A percentile compares a stretch with the other conserved stretches of the same genome.
Conservation (phyloP, 2,888 invertebrate species). For the Phyto melanocephala region DNA sequence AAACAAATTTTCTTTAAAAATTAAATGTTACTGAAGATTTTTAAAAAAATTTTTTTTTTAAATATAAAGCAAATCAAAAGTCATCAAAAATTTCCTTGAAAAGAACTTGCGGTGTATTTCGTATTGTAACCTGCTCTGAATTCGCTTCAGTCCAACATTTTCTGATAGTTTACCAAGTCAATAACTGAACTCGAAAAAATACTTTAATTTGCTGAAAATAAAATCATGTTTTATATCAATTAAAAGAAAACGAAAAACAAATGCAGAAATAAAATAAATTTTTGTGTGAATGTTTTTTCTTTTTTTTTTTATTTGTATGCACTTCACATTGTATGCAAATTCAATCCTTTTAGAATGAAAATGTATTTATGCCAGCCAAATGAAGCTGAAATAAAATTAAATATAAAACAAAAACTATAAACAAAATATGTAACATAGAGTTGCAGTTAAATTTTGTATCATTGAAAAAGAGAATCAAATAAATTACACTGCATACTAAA, state of each 20-base stretch:
- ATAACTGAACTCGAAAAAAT: constrained; percentile 1
- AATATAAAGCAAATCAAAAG: too few relatives aligned
- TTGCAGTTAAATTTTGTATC: background rate
- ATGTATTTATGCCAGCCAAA: background rate
- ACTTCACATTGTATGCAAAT: constrained; percentile 51
- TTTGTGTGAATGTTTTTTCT: constrained; percentile 19
- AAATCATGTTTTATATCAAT: background rate
- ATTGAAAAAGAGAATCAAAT: background rate
- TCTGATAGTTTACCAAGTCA: background rate
- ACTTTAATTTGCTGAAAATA: background rate
- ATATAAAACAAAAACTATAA: background rate
- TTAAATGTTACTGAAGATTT: too few relatives aligned
- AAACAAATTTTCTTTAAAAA: too few relatives aligned
- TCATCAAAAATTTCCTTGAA: too few relatives aligned
- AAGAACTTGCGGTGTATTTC: too few relatives aligned
- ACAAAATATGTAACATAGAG: background rate
- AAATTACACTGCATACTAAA: background rate
- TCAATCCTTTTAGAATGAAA: constrained; percentile 9
- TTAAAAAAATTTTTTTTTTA: too few relatives aligned
- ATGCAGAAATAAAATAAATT: background rate
- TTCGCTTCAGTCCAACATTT: background rate
- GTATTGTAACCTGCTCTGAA: background rate
- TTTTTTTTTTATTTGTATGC: constrained; percentile 11
- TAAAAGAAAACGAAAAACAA: background rate
- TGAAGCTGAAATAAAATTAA: background rate